phyloP scores from a whole-genome alignment of 1,140 invertebrate genomes.

The Phymorhynchus buccinoides region DNA sequence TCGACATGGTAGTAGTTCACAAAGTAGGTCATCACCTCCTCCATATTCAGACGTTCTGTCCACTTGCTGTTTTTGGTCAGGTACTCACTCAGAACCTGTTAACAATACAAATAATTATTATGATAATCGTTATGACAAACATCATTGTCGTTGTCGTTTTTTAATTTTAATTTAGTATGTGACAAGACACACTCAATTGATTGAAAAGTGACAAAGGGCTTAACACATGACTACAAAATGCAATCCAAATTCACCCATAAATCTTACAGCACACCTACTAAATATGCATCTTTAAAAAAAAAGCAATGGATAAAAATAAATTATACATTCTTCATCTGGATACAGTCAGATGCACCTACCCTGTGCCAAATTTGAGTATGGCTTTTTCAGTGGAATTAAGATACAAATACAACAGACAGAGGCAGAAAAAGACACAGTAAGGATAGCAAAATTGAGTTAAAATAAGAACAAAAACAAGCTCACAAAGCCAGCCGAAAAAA shows the following conservation, averaged over 20 bases:
- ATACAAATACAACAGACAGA: background rate
- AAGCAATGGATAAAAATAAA: constrained; percentile 12
- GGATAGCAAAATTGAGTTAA: background rate
- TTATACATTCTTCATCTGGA: background rate
- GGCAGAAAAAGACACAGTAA: background rate
- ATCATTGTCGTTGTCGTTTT: too few relatives aligned
- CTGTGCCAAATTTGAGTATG: too few relatives aligned
- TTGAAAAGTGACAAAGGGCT: too few relatives aligned
- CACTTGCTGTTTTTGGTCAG: constrained; percentile 62
- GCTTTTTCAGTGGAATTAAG: too few relatives aligned
- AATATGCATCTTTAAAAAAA: constrained; percentile 15
- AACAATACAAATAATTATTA: too few relatives aligned
- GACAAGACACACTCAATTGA: too few relatives aligned
- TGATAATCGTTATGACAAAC: background rate
- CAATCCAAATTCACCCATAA: too few relatives aligned
- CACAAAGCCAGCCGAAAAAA: background rate
- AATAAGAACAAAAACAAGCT: background rate
- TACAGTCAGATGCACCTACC: background rate
- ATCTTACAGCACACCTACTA: too few relatives aligned
- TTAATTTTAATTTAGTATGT: too few relatives aligned
- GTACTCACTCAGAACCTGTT: constrained; percentile 44
- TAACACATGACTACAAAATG: too few relatives aligned
- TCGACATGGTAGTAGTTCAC: constrained; percentile 56
- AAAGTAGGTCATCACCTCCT: constrained; percentile 67
- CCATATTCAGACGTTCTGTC: constrained; percentile 58